Conservation (phyloP, 2,797 vertebrate species). For the Alosa sapidissima region DNA sequence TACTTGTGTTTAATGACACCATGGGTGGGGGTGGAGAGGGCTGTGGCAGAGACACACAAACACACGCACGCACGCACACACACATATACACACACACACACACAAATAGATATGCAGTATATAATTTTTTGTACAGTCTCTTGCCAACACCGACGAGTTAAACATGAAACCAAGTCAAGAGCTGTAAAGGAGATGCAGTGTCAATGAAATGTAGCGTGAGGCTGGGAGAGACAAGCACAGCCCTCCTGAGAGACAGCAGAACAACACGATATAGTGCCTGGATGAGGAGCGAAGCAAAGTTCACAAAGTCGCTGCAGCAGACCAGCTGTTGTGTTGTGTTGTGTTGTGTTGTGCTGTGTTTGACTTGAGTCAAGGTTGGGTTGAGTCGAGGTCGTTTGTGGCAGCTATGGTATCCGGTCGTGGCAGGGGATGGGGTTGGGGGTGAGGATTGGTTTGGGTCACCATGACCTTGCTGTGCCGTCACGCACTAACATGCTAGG, state of each 20-base stretch:
- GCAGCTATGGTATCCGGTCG: background rate
- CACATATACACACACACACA: too few species aligned
- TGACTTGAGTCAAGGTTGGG: background rate
- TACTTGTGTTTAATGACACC: slow-evolving; percentile 40
- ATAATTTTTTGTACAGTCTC: background rate
- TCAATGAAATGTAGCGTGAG: background rate
- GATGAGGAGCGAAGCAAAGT: background rate
- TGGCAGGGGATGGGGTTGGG: background rate
- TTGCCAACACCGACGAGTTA: background rate
- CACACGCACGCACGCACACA: too few species aligned
- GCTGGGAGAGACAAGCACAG: background rate
- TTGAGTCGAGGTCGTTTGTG: background rate
- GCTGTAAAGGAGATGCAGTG: background rate
- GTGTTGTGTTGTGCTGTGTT: background rate
- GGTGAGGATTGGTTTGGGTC: background rate
- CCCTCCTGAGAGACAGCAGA: background rate
- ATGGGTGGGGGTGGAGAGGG: slow-evolving; percentile 54
- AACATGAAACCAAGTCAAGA: background rate
- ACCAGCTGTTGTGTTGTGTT: background rate
- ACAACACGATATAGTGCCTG: background rate
- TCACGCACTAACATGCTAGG: background rate
- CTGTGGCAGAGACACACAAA: slow-evolving; percentile 44
- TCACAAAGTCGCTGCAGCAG: background rate
- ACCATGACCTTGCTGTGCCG: background rate
- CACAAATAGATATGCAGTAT: background rate